Conservation (phyloP, 2,888 invertebrate genomes). For the Idaea biselata region DNA sequence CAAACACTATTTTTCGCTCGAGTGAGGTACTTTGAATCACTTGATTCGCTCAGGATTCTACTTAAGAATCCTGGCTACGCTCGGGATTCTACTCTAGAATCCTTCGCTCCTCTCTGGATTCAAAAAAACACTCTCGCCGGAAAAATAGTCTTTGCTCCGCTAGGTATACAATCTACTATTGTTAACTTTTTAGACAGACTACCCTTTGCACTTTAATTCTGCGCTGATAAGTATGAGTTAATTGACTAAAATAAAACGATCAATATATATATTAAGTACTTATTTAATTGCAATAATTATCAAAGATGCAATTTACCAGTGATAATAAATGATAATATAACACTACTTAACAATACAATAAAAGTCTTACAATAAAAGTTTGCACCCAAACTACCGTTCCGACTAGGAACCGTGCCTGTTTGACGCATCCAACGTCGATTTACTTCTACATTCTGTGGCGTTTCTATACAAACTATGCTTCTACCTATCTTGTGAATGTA, state of each 20-base stretch:
- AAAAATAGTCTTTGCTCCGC: too few relatives aligned
- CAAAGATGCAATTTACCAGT: slow-evolving; percentile 57
- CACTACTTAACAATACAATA: slow-evolving; percentile 39
- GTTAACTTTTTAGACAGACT: too few relatives aligned
- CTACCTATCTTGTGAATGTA: not conserved
- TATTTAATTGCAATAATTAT: slow-evolving; percentile 57
- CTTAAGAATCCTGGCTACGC: too few relatives aligned
- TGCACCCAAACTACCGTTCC: not conserved
- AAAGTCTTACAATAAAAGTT: not conserved
- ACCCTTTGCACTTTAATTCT: too few relatives aligned
- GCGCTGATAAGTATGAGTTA: not conserved
- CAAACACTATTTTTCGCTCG: too few relatives aligned
- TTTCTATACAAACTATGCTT: not conserved
- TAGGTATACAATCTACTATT: too few relatives aligned
- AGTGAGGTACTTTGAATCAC: too few relatives aligned
- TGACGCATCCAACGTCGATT: not conserved
- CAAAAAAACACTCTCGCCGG: too few relatives aligned
- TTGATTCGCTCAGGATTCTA: too few relatives aligned
- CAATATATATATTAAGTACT: slow-evolving; percentile 48
- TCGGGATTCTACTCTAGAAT: too few relatives aligned
- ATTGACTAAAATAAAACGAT: slow-evolving; percentile 25
- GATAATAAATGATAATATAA: slow-evolving; percentile 55
- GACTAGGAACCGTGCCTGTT: not conserved
- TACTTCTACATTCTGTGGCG: not conserved
- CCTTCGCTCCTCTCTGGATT: too few relatives aligned